These are phyloP conservation scores for Oscheius onirici DNA, from an alignment of 2,888 invertebrate genomes.

Conservation along the genomic window DNA sequence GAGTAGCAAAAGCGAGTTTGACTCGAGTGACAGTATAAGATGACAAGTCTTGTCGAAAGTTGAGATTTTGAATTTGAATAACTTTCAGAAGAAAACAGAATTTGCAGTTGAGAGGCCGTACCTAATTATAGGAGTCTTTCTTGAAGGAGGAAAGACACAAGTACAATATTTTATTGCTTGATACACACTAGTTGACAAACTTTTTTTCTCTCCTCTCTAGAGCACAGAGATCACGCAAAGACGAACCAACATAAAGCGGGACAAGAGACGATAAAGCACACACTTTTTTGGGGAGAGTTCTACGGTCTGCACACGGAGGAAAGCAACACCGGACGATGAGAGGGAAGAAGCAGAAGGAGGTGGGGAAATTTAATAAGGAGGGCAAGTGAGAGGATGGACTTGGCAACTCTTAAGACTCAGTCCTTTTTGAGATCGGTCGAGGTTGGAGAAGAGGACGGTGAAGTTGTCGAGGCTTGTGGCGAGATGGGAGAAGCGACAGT, in stretches of 20 bases:
- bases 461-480: not conserved
- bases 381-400: not conserved
- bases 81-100: too few relatives aligned
- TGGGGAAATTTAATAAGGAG: too few relatives aligned
- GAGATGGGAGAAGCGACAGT: not conserved
- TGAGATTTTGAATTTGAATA: too few relatives aligned
- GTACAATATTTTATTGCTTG: conserved; percentile 10
- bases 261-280: conserved; percentile 3
- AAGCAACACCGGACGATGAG: conserved; percentile 18
- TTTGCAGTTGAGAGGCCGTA: too few relatives aligned
- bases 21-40: too few relatives aligned
- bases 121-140: too few relatives aligned
- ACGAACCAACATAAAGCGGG: too few relatives aligned
- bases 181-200: conserved; percentile 7
- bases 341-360: not conserved
- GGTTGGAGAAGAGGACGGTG: not conserved
- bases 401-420: conserved; percentile 7
- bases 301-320: not conserved
- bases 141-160: too few relatives aligned
- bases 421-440: conserved; percentile 17
- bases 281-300: not conserved
- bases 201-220: not conserved
- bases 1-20: too few relatives aligned
- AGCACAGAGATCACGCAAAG: conserved; percentile 18
- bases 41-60: too few relatives aligned